Evolutionary conservation across 2,888 invertebrate species (phyloP).

Genomic region (Sesia bembeciformis): DNA sequence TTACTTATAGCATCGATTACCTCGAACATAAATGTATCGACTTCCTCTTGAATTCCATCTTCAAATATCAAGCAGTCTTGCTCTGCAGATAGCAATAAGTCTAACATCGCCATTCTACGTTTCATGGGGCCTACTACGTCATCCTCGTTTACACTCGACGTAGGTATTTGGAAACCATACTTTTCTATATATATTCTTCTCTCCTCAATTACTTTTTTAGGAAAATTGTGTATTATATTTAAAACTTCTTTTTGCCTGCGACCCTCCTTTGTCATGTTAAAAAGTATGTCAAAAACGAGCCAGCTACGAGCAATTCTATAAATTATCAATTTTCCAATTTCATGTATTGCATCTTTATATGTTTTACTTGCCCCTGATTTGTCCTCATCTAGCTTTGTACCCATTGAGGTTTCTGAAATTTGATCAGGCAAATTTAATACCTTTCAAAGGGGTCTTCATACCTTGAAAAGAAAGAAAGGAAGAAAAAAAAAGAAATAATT

Average conservation of each 20-base stretch:
- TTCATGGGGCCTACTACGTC: constrained; percentile 31
- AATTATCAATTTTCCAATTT: constrained; percentile 34
- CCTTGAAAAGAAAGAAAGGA: too few species aligned
- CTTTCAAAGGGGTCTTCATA: too few species aligned
- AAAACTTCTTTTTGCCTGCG: constrained; percentile 40
- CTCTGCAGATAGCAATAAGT: constrained; percentile 51
- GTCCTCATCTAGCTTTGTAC: constrained; percentile 61
- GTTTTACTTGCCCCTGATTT: constrained; percentile 34
- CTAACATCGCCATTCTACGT: constrained; percentile 61
- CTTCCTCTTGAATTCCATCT: constrained; percentile 65
- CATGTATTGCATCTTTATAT: constrained; percentile 66
- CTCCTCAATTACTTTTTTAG: constrained; percentile 29
- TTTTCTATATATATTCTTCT: constrained; percentile 17
- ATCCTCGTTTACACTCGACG: constrained; percentile 10
- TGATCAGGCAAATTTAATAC: background rate
- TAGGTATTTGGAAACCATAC: constrained; percentile 1
- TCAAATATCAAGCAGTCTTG: constrained; percentile 44
- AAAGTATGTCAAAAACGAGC: constrained; percentile 59
- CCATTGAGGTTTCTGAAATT: constrained; percentile 73
- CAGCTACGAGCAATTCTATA: constrained; percentile 60
- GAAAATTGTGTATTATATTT: constrained; percentile 32
- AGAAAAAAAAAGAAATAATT: too few species aligned
- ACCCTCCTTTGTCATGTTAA: constrained; percentile 54
- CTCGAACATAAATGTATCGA: constrained; percentile 71
- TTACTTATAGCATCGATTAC: constrained; percentile 15